Evolutionary conservation across 2,797 vertebrate species (phyloP).

Genomic region (Enteromius paludinosus): DNA sequence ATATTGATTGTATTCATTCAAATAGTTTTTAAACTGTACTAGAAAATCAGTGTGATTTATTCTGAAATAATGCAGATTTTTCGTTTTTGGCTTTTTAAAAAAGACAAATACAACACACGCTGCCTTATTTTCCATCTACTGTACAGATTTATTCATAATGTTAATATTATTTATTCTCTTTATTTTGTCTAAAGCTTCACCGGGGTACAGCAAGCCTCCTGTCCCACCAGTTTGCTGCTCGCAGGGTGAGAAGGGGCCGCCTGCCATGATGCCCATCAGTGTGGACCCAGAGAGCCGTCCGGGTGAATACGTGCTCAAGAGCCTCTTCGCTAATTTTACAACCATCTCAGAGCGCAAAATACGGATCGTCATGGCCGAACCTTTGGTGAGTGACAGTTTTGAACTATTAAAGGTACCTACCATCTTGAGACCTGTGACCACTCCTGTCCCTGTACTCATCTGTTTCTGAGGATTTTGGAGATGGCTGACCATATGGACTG

Average conservation of each 20-base stretch:
- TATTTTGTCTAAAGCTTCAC: constrained; percentile 81
- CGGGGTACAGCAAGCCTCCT: constrained; percentile 92
- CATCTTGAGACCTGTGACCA: not conserved
- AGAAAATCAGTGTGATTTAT: not conserved
- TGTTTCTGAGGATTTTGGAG: not conserved
- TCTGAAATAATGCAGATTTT: not conserved
- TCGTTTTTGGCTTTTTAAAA: not conserved
- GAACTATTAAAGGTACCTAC: not conserved
- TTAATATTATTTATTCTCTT: not conserved
- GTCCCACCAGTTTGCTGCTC: constrained; percentile 85
- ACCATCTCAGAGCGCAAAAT: constrained; percentile 93
- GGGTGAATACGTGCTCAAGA: constrained; percentile 96
- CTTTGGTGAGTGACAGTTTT: constrained; percentile 85
- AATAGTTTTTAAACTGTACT: not conserved
- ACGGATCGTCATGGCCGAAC: constrained; percentile 96
- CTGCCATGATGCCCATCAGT: constrained; percentile 89
- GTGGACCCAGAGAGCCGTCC: constrained; percentile 96
- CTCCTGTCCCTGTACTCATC: not conserved
- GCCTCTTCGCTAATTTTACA: constrained; percentile 95
- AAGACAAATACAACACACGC: not conserved
- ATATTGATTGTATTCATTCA: not conserved
- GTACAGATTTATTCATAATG: not conserved
- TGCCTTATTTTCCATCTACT: not conserved
- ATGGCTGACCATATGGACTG: not conserved
- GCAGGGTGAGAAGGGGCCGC: constrained; percentile 90